Conservation (phyloP, 2,113 vertebrate species). For the Hippopotamus amphibius region DNA sequence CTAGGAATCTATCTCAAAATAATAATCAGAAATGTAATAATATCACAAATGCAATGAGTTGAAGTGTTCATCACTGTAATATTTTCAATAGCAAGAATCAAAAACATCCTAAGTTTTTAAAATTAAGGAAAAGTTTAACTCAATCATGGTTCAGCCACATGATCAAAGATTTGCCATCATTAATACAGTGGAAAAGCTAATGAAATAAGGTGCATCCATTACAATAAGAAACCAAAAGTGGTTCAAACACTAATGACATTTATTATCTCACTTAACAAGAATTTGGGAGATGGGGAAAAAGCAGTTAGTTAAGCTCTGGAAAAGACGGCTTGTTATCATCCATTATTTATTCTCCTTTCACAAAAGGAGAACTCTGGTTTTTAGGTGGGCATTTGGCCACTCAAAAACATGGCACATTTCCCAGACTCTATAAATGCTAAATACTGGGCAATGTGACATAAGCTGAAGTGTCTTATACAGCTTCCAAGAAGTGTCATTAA, state of each 20-base stretch:
- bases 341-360: not conserved
- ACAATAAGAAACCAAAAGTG: not conserved
- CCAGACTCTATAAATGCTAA: not conserved
- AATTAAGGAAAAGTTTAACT: not conserved
- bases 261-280: not conserved
- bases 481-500: not conserved
- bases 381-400: not conserved
- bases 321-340: not conserved
- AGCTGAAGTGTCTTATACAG: not conserved
- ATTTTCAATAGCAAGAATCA: not conserved
- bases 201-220: not conserved
- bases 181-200: not conserved
- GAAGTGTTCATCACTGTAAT: not conserved
- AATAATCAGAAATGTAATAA: not conserved
- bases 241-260: not conserved
- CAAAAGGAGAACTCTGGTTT: not conserved
- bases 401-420: not conserved
- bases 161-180: not conserved
- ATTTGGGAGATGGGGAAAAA: not conserved
- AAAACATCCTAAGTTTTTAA: not conserved
- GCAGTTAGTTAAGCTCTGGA: not conserved
- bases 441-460: not conserved
- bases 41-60: not conserved
- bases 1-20: not conserved
- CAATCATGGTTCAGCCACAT: not conserved